Evolutionary conservation across 2,113 vertebrate genomes (phyloP), one percentile per base, ranked within the genome.

Genomic region (Bucco capensis): DNA sequence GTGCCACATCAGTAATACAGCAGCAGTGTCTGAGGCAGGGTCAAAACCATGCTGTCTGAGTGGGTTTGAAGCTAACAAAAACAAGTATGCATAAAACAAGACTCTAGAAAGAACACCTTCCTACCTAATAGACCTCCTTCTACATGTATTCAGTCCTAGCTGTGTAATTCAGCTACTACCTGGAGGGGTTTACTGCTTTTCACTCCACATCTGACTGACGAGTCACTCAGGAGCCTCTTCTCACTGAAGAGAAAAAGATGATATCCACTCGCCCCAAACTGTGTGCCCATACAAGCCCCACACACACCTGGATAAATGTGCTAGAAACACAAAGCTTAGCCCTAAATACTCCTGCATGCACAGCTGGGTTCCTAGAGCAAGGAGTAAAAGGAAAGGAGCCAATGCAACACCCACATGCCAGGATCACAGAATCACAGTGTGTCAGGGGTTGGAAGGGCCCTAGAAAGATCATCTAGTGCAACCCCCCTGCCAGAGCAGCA

Each of bases 341-440:
- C 19, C 35, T 31, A 24, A 17, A 19, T 70, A 67, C 23, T 8
- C 23, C 31, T n/a, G 14, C 0, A 0, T 37, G 12, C 10, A 11
- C 0, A 0, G 19, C 5, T 33, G 9, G 14, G 4, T 56, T 70
- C 14, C 1, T 22, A n/a, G 27, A 10, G 24, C 19, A 66, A 67
- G 24, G 37, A 66, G 12, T 9, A 56, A 54, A 72, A 78, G 3
- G 0, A 60, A 60, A 71, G 30, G 14, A 75, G 19, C 5, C 27
- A 33, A 18, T 1, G 12, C 46, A 51, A 33, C 33, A 42, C 8
- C 8, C 38, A 28, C 16, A 22, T 38, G n/a, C 10, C 5, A 6
- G 33, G 24, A n/a, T n/a, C n/a, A n/a, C n/a, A n/a, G n/a, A n/a
- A n/a, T n/a, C n/a, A n/a, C n/a, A n/a, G n/a, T n/a, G n/a, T n/a